These are phyloP conservation scores for Strongylocentrotus purpuratus DNA, from an alignment of 35 echinoderm and acorn worm species.

Conservation along the genomic window DNA sequence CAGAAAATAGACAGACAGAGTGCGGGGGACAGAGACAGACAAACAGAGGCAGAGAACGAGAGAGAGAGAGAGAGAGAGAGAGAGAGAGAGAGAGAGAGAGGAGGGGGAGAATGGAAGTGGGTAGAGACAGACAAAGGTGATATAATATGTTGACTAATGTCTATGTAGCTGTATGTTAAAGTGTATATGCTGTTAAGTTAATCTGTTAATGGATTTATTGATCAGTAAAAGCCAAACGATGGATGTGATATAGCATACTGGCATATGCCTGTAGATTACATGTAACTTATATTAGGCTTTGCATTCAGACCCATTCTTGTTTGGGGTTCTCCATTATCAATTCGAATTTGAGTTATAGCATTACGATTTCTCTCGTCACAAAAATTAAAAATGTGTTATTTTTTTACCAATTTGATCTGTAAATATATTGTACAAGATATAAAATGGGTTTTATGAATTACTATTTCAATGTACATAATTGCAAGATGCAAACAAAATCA, in stretches of 20 bases:
- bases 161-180: background rate
- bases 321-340: too few species aligned
- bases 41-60: too few species aligned
- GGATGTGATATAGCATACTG: conserved; percentile 25
- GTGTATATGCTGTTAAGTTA: conserved; percentile 11
- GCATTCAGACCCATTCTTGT: background rate
- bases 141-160: background rate
- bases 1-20: too few species aligned
- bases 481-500: too few species aligned
- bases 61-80: background rate
- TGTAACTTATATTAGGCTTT: background rate
- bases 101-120: background rate
- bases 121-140: background rate
- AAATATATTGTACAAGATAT: too few species aligned
- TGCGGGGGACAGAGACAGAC: background rate
- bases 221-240: background rate
- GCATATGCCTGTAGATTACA: conserved; percentile 38
- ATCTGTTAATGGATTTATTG: conserved; percentile 51
- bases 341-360: too few species aligned
- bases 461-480: too few species aligned
- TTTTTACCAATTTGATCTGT: too few species aligned
- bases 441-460: too few species aligned
- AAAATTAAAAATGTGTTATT: too few species aligned
- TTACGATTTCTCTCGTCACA: too few species aligned
- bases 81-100: background rate